A percentile compares a stretch with the other conserved stretches of the same genome.
These are phyloP conservation scores for Caradrina clavipalpis DNA, from an alignment of 2,888 invertebrate genomes.

Conservation along the genomic window DNA sequence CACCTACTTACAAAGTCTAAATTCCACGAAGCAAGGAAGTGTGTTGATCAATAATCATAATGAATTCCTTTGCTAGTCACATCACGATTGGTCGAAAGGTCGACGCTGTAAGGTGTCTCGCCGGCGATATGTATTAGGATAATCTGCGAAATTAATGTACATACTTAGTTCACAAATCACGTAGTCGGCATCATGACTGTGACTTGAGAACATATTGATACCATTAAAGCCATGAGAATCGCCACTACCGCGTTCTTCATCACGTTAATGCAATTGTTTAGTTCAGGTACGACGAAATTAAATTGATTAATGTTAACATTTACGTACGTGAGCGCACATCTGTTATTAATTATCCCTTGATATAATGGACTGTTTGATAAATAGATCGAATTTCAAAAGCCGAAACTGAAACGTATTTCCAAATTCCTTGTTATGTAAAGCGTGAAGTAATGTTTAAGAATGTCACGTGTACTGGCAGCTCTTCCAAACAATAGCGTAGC, in stretches of 20 bases:
- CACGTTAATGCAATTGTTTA: constrained; percentile 45
- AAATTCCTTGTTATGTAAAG: constrained; percentile 18
- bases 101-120: constrained; percentile 33
- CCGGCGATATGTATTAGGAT: constrained; percentile 41
- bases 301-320: constrained; percentile 19
- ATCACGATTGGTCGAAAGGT: constrained; percentile 62
- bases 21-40: constrained; percentile 54
- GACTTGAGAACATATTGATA: constrained; percentile 50
- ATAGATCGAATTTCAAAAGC: constrained; percentile 24
- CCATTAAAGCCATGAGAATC: constrained; percentile 61
- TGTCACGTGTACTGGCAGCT: constrained; percentile 46
- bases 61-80: constrained; percentile 51
- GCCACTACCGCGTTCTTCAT: constrained; percentile 56
- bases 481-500: constrained; percentile 49
- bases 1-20: constrained; percentile 15
- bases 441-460: constrained; percentile 30
- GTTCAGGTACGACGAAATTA: constrained; percentile 39
- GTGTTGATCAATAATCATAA: constrained; percentile 48
- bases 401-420: constrained; percentile 22
- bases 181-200: constrained; percentile 52
- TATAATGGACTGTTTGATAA: constrained; percentile 5
- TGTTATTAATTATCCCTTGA: constrained; percentile 16
- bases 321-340: constrained; percentile 1
- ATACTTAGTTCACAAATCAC: constrained; percentile 55
- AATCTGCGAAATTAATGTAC: constrained; percentile 49